phyloP scores from a whole-genome alignment of 2,797 vertebrate genomes.

The Menidia menidia region DNA sequence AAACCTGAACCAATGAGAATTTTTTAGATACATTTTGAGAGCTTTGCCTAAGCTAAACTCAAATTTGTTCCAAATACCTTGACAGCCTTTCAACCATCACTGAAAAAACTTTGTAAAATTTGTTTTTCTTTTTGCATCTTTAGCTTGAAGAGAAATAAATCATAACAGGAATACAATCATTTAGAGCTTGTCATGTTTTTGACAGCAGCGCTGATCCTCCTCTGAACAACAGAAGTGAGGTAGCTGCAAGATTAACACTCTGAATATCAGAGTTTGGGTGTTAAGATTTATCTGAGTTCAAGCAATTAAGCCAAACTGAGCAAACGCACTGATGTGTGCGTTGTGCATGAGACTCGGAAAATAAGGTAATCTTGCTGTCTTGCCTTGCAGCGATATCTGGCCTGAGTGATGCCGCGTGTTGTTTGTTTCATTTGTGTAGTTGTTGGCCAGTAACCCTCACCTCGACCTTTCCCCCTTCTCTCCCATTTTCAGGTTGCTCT shows the following conservation, averaged over 20 bases:
- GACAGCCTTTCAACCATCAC: too few relatives aligned
- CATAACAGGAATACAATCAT: neutral
- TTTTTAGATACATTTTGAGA: too few relatives aligned
- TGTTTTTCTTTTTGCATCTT: too few relatives aligned
- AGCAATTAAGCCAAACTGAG: too few relatives aligned
- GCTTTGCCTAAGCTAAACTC: too few relatives aligned
- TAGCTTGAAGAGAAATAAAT: too few relatives aligned
- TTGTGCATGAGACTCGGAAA: constrained; percentile 16
- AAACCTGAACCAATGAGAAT: neutral
- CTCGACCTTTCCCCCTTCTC: constrained; percentile 60
- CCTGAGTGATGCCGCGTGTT: constrained; percentile 39
- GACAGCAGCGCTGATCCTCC: neutral
- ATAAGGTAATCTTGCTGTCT: constrained; percentile 10
- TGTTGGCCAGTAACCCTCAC: constrained; percentile 65
- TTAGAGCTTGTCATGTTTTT: neutral
- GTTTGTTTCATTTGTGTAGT: constrained; percentile 72
- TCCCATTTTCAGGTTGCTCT: constrained; percentile 71
- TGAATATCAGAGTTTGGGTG: neutral
- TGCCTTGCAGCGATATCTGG: constrained; percentile 28
- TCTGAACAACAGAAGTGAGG: neutral
- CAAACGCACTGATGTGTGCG: neutral
- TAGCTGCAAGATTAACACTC: constrained; percentile 1
- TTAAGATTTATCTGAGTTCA: too few relatives aligned
- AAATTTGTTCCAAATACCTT: too few relatives aligned
- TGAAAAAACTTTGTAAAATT: too few relatives aligned